These are phyloP conservation scores for Heliconius congener DNA, from an alignment of 1,140 invertebrate genomes.

Conservation along the genomic window DNA sequence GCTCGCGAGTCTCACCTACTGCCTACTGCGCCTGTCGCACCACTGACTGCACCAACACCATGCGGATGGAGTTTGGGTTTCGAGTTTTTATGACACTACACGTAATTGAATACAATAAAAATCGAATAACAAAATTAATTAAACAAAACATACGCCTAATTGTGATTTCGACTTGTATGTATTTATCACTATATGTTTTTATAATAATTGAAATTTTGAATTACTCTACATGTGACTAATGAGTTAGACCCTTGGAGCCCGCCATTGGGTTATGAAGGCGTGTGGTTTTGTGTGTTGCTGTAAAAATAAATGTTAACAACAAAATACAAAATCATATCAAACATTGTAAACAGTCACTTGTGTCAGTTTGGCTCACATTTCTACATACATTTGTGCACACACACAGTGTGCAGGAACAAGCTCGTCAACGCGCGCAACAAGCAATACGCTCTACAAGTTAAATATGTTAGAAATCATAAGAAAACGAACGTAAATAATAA, in stretches of 20 bases:
- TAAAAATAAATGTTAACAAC: slow-evolving; percentile 35
- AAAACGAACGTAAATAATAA: neutral
- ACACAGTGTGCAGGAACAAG: neutral
- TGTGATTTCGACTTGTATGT: neutral
- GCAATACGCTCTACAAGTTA: neutral
- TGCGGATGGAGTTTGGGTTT: neutral
- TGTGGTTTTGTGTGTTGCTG: slow-evolving; percentile 37
- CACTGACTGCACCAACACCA: neutral
- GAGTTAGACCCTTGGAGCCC: slow-evolving; percentile 41
- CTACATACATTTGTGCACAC: neutral
- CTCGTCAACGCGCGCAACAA: neutral
- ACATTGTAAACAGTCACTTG: neutral
- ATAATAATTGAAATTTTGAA: neutral
- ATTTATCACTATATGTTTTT: neutral
- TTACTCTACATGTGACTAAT: neutral
- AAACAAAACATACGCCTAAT: neutral
- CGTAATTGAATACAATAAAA: neutral
- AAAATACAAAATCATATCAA: slow-evolving; percentile 20
- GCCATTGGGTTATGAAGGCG: slow-evolving; percentile 28
- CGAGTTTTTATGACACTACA: neutral
- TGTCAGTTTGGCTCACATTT: slow-evolving; percentile 5
- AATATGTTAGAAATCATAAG: neutral
- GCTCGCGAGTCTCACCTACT: slow-evolving; percentile 47
- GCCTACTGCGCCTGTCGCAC: neutral
- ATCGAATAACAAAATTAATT: neutral